Evolutionary conservation across 37 sponge, comb jelly and placozoan genomes (phyloP), one percentile per base, ranked within the genome.

Genomic region (Diacarnus erythraeanus): DNA sequence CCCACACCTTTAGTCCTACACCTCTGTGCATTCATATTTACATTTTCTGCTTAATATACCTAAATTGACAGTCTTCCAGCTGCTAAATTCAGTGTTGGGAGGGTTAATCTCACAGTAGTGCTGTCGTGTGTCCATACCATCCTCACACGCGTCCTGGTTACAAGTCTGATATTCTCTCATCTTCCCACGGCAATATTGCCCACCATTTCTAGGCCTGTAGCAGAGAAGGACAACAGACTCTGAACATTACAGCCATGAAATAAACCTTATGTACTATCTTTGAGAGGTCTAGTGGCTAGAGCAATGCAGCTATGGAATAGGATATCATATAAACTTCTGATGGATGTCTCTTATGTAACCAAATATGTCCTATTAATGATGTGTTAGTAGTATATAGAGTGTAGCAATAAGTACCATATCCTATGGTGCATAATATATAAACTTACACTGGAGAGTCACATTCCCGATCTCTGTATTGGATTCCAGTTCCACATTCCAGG

Each of bases 391-490:
- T 6, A 6, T 15, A 6, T 47, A 47, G 6, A 12, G 51, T 47
- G 10, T 47, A 12, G 51, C 51, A 47, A 6, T 47, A 47, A 15
- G 51, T 6, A 15, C 51, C 10, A 12, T 47, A 47, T 15, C 51
- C 51, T 47, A n/a, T n/a, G n/a, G n/a, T n/a, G n/a, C n/a, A n/a
- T n/a, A n/a, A n/a, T n/a, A n/a, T n/a, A n/a, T n/a, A n/a, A n/a
- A n/a, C n/a, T n/a, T n/a, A n/a, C n/a, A n/a, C n/a, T 18, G 89
- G 89, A 61, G 79, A 79, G 74, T 83, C 36, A 43, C 89, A 89
- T 6, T 74, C 36, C 38, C 89, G 71, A 12, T 42, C 21, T 18
- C 76, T 73, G 36, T 33, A 56, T 43, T 83, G 79, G 26, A 89
- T 51, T 10, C 89, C 89, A 15, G 59, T 79, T 33, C 89, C 89